Conservation (phyloP, 2,797 vertebrate species). For the Erpetoichthys calabaricus region DNA sequence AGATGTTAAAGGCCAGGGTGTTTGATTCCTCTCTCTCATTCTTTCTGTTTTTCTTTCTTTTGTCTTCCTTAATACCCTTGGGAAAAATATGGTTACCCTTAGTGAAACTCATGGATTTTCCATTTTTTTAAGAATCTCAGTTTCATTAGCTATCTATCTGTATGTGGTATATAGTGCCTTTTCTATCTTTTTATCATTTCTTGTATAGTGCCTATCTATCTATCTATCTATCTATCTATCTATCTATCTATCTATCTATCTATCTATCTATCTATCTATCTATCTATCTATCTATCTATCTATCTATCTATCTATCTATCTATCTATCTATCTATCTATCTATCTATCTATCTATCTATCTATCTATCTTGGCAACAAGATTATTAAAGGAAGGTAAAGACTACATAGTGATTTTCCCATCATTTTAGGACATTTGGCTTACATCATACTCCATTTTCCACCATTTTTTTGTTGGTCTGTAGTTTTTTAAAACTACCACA, state of each 20-base stretch:
- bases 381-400: too few relatives aligned
- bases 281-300: slow-evolving; percentile 27
- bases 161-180: too few relatives aligned
- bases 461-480: too few relatives aligned
- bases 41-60: slow-evolving; percentile 9
- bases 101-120: too few relatives aligned
- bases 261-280: slow-evolving; percentile 17
- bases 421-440: too few relatives aligned
- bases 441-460: too few relatives aligned
- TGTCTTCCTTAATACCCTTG: slow-evolving; percentile 5
- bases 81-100: too few relatives aligned
- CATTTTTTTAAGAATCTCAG: not conserved
- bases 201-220: slow-evolving; percentile 52
- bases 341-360: slow-evolving; percentile 12
- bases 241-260: slow-evolving; percentile 22
- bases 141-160: not conserved
- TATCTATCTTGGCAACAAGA: not conserved
- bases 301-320: slow-evolving; percentile 28
- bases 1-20: slow-evolving; percentile 72
- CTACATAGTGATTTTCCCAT: too few relatives aligned
- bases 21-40: slow-evolving; percentile 5
- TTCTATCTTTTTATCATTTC: too few relatives aligned
- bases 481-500: too few relatives aligned
- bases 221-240: slow-evolving; percentile 30
- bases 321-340: slow-evolving; percentile 23